Evolutionary conservation across 92 coral and sea anemone species (phyloP), one percentile per base, ranked within the genome.

Genomic region (Zoanthus sociatus): DNA sequence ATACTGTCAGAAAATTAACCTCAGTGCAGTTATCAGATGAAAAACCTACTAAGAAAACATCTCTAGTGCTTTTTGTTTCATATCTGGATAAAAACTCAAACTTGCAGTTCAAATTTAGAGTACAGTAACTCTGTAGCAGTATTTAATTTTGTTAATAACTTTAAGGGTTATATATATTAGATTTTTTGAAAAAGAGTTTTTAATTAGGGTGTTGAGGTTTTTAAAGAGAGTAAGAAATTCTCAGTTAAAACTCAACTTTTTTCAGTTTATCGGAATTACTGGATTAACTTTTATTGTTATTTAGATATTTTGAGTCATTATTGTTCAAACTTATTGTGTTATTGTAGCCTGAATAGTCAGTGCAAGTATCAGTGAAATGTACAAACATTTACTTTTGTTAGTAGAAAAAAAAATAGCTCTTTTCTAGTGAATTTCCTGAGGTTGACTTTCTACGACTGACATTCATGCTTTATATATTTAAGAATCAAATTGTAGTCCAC

Each of bases 21-120:
- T 37, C 42, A 26, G 42, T 42, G 30, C 73, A 18, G 84, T 21
- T 64, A 45, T 68, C 73, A 67, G 47, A 81, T 81, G 26, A 26
- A n/a, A 64, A 78, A 32, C 37, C 42, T 70, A 1, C 26, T 21
- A 7, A 32, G 31, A 81, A 48, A 66, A 64, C 44, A 67, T 81
- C 66, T 17, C 84, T 7, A 77, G 82, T 48, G 51, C 26, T 48
- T 53, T 56, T 53, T 31, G 20, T 46, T 30, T 42, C 30, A 51
- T 26, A 13, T 7, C 21, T 56, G 26, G 37, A 63, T 13, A 51
- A 51, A 7, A 31, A 9, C 48, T 15, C 8, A 3, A 76, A 76
- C 60, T 2, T 15, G 33, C 67, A 30, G 68, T 14, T 26, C 17
- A 73, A 9, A 44, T 15, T 13, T 16, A 54, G 66, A 63, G 21